These are phyloP conservation scores for Rhodophaea formosa DNA, from an alignment of 2,888 invertebrate genomes.

Conservation along the genomic window DNA sequence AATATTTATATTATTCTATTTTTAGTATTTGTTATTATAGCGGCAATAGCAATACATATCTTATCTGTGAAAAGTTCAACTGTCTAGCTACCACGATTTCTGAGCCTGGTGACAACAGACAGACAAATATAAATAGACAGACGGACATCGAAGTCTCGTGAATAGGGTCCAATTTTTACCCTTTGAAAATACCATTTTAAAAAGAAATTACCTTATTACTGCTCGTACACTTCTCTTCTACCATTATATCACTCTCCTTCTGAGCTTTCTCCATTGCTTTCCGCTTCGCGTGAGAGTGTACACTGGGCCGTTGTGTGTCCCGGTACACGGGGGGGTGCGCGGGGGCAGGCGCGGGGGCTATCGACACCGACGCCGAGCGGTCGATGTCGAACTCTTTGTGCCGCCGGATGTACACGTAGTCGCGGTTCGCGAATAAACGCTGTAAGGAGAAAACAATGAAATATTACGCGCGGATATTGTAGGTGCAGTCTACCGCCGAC, in stretches of 20 bases:
- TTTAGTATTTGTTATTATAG: no score
- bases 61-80: no score
- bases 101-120: no score
- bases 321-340: constrained; percentile 2
- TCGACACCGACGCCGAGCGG: not conserved
- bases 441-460: constrained; percentile 45
- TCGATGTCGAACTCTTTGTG: constrained; percentile 65
- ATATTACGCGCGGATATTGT: no score
- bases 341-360: not conserved
- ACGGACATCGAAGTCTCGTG: no score
- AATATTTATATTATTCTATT: no score
- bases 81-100: no score
- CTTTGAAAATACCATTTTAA: no score
- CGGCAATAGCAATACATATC: no score
- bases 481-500: no score
- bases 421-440: constrained; percentile 91
- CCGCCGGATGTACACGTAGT: constrained; percentile 91
- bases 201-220: not conserved
- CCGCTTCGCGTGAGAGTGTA: constrained; percentile 61
- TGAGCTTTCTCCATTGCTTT: constrained; percentile 41
- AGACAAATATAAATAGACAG: no score
- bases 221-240: not conserved
- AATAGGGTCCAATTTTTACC: no score
- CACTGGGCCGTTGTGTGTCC: constrained; percentile 40
- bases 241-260: constrained; percentile 22